These are phyloP conservation scores for Rhinella marina DNA, from an alignment of 2,797 vertebrate genomes.

Conservation along the genomic window DNA sequence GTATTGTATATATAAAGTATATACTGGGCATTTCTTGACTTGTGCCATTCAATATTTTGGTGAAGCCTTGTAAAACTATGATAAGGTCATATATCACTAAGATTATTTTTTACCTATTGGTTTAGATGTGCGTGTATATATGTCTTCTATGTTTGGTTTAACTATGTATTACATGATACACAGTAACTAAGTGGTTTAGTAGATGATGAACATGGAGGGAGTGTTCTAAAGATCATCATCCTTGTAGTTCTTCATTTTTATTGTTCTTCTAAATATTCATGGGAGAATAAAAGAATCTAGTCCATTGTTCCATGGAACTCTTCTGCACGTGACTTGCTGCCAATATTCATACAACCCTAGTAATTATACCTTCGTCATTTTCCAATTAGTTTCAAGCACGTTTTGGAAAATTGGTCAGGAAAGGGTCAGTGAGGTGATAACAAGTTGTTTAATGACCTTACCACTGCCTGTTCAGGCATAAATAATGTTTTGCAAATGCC, in stretches of 20 bases:
- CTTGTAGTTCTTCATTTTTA: background rate
- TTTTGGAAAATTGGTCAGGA: conserved; percentile 75
- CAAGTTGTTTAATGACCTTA: conserved; percentile 93
- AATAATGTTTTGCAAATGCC: conserved; percentile 92
- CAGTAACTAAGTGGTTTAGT: background rate
- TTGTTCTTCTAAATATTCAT: conserved; percentile 9
- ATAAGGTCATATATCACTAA: no score
- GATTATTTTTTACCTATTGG: no score
- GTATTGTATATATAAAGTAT: no score
- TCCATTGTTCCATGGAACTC: conserved; percentile 42
- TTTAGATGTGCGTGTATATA: no score
- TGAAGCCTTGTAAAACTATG: no score
- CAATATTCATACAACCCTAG: conserved; percentile 57
- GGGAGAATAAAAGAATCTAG: background rate
- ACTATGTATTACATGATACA: background rate
- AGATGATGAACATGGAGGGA: background rate
- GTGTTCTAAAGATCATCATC: background rate
- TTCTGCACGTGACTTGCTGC: conserved; percentile 50
- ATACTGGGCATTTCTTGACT: no score
- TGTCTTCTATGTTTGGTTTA: no score
- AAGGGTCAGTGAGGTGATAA: conserved; percentile 88
- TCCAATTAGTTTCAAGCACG: conserved; percentile 62
- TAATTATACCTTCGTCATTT: conserved; percentile 61
- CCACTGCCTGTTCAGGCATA: conserved; percentile 87
- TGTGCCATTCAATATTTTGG: no score